Evolutionary conservation across 2,888 invertebrate genomes (phyloP).

Genomic region (Amorpha juglandis): DNA sequence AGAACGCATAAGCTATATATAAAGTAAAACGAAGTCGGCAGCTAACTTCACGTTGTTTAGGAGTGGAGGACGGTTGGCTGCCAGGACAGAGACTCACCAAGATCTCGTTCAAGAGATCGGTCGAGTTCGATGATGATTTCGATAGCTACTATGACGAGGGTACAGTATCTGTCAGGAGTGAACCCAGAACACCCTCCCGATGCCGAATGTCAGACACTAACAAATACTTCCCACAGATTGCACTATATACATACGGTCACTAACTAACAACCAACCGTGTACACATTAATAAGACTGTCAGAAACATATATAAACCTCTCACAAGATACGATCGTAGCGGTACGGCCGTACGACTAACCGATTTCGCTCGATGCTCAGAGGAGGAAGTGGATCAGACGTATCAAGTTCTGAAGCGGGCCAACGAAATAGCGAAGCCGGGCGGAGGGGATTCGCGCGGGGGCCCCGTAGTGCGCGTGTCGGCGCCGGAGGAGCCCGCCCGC

Average conservation of each 20-base stretch:
- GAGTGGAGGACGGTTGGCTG: slow-evolving; percentile 80
- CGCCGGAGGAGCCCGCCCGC: slow-evolving; percentile 67
- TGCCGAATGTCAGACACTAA: slow-evolving; percentile 58
- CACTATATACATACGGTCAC: slow-evolving; percentile 25
- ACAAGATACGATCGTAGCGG: slow-evolving; percentile 34
- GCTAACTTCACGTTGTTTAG: slow-evolving; percentile 76
- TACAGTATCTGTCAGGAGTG: slow-evolving; percentile 76
- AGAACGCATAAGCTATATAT: slow-evolving; percentile 44
- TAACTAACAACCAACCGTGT: slow-evolving; percentile 37
- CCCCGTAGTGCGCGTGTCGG: slow-evolving; percentile 77
- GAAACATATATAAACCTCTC: slow-evolving; percentile 17
- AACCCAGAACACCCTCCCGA: slow-evolving; percentile 64
- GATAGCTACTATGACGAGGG: slow-evolving; percentile 80
- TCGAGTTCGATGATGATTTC: slow-evolving; percentile 81
- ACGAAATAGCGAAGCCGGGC: slow-evolving; percentile 90
- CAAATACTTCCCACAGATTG: slow-evolving; percentile 42
- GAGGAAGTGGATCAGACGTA: slow-evolving; percentile 96
- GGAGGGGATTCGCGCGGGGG: slow-evolving; percentile 81
- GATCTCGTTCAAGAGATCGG: slow-evolving; percentile 79
- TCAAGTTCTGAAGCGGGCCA: slow-evolving; percentile 97
- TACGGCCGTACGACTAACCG: slow-evolving; percentile 42
- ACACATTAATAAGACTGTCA: slow-evolving; percentile 42
- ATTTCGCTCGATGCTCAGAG: slow-evolving; percentile 80
- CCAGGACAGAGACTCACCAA: slow-evolving; percentile 82
- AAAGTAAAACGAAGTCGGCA: slow-evolving; percentile 59